Percentiles rank a stretch among this genome's conserved stretches.
Conservation (phyloP, 2,113 vertebrate genomes). For the Malurus melanocephalus region DNA sequence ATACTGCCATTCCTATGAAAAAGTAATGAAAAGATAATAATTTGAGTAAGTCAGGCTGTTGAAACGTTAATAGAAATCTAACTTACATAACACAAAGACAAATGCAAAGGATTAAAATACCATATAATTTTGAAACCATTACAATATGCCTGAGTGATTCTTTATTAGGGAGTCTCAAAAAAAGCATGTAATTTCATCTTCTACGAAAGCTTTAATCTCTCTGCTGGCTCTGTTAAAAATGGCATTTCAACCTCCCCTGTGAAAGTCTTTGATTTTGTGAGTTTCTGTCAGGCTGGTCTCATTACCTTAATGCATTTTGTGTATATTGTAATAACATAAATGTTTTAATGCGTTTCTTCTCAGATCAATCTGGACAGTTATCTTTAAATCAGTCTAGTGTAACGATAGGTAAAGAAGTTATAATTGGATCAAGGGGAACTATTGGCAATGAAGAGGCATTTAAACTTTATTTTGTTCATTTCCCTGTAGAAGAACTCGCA, state of each 20-base stretch:
- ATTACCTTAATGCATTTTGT: conserved; percentile 26
- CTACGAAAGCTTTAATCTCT: conserved; percentile 6
- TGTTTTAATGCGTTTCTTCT: conserved; percentile 31
- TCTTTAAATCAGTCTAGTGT: conserved; percentile 7
- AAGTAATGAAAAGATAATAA: not conserved
- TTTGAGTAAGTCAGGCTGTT: not conserved
- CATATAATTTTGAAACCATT: conserved; percentile 40
- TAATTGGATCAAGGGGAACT: not conserved
- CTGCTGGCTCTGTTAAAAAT: conserved; percentile 23
- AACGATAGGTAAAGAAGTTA: not conserved
- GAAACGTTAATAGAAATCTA: conserved; percentile 45
- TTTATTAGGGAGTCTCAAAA: conserved; percentile 29
- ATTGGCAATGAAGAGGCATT: not conserved
- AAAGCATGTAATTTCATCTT: conserved; percentile 38
- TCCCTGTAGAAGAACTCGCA: not conserved
- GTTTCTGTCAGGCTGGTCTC: conserved; percentile 17
- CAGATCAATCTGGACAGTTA: not conserved
- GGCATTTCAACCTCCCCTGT: conserved; percentile 12
- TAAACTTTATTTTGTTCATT: conserved; percentile 30
- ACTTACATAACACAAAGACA: conserved; percentile 35
- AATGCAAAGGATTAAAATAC: conserved; percentile 35
- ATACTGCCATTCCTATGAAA: not conserved
- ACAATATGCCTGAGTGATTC: conserved; percentile 18
- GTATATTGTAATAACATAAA: not conserved
- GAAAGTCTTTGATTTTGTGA: conserved; percentile 29